These are phyloP conservation scores for Branchellion lobata DNA, from an alignment of 2,888 invertebrate species.

Conservation along the genomic window DNA sequence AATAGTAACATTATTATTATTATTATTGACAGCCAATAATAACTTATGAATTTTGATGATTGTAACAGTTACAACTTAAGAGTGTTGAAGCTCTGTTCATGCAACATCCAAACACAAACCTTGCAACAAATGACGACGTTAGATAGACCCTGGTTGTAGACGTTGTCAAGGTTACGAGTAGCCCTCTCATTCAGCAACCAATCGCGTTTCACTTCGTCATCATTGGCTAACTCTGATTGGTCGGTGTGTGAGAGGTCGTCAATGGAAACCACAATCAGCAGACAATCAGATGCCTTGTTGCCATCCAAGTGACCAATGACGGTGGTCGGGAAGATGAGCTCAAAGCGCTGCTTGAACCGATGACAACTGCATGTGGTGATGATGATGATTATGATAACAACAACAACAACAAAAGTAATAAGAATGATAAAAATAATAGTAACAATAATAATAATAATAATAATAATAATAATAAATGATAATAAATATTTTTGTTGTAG, in stretches of 20 bases:
- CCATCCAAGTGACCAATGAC: slow-evolving; percentile 69
- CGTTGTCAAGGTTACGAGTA: slow-evolving; percentile 73
- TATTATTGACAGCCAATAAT: not conserved
- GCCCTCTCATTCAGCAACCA: slow-evolving; percentile 74
- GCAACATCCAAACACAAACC: slow-evolving; percentile 52
- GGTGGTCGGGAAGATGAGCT: slow-evolving; percentile 74
- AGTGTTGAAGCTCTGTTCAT: too few species aligned
- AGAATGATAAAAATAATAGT: too few species aligned
- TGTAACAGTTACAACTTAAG: too few species aligned
- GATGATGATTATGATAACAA: slow-evolving; percentile 3
- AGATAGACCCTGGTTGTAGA: slow-evolving; percentile 80
- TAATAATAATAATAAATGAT: too few species aligned
- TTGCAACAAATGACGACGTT: slow-evolving; percentile 65
- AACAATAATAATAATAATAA: not conserved
- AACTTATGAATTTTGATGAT: too few species aligned
- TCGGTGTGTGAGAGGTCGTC: not conserved
- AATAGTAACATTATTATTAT: not conserved
- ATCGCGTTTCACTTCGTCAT: not conserved
- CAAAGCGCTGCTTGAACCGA: slow-evolving; percentile 83
- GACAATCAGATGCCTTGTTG: slow-evolving; percentile 72
- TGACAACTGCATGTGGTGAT: slow-evolving; percentile 68
- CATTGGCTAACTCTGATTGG: not conserved
- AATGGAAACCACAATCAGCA: slow-evolving; percentile 15
- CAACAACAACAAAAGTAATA: too few species aligned
- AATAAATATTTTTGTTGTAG: not conserved